These are phyloP conservation scores for Dinocampus coccinellae DNA, from an alignment of 2,888 invertebrate genomes.

Conservation along the genomic window DNA sequence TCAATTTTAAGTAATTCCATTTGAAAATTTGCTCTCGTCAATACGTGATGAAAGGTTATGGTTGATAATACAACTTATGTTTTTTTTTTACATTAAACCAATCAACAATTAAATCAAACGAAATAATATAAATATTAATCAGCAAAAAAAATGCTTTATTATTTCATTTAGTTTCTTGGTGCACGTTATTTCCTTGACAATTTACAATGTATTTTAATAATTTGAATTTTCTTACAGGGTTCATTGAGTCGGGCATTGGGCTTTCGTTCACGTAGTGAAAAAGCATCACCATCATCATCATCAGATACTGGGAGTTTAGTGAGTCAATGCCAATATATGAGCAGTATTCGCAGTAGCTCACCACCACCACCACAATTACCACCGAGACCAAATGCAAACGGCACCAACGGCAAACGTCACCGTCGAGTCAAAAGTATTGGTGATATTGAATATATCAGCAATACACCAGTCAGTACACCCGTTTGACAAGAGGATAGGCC, in stretches of 20 bases:
- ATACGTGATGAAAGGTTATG: neutral
- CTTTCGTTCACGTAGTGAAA: slow-evolving; percentile 74
- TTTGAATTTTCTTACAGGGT: slow-evolving; percentile 72
- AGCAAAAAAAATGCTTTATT: neutral
- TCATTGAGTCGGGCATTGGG: slow-evolving; percentile 82
- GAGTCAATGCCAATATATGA: slow-evolving; percentile 74
- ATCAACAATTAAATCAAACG: neutral
- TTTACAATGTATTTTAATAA: neutral
- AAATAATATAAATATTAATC: neutral
- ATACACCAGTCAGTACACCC: slow-evolving; percentile 63
- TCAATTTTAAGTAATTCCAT: no score
- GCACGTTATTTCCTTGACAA: neutral
- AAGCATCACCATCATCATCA: slow-evolving; percentile 78
- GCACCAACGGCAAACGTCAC: slow-evolving; percentile 72
- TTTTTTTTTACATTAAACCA: slow-evolving; percentile 7
- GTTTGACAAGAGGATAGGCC: slow-evolving; percentile 68
- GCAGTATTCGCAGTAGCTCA: slow-evolving; percentile 71
- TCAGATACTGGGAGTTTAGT: slow-evolving; percentile 74
- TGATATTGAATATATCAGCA: slow-evolving; percentile 75
- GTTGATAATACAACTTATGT: neutral
- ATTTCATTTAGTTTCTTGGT: neutral
- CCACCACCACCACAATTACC: slow-evolving; percentile 72
- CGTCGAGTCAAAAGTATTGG: slow-evolving; percentile 81
- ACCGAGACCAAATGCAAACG: slow-evolving; percentile 57
- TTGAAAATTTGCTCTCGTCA: no score